A percentile compares a stretch with the other conserved stretches of the same genome.
Conservation (phyloP, 2,888 invertebrate species). For the Tipula vernalis region DNA sequence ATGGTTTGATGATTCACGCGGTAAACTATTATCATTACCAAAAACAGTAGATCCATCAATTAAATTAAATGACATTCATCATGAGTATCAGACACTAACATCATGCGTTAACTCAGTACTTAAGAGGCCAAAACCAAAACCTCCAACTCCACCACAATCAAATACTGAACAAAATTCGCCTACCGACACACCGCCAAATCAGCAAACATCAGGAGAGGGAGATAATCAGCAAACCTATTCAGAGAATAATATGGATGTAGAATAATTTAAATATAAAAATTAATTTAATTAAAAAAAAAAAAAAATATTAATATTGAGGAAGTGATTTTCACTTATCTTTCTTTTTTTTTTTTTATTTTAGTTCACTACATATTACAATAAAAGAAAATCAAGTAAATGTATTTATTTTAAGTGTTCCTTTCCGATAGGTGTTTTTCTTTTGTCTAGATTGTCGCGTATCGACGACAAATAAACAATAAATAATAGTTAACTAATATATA, state of each 20-base stretch:
- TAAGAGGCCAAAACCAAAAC: conserved; percentile 84
- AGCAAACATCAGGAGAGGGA: not conserved
- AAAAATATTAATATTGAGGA: not conserved
- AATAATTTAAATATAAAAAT: conserved; percentile 12
- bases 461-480: not conserved
- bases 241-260: conserved; percentile 22
- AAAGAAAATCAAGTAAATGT: not conserved
- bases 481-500: not conserved
- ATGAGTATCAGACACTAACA: conserved; percentile 51
- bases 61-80: conserved; percentile 64
- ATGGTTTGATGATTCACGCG: conserved; percentile 72
- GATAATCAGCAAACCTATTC: not conserved
- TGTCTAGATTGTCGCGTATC: not conserved
- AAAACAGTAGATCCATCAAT: conserved; percentile 63
- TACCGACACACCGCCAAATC: conserved; percentile 16
- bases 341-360: not conserved
- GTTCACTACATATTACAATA: not conserved
- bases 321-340: not conserved
- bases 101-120: conserved; percentile 56
- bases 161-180: conserved; percentile 1
- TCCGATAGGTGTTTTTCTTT: not conserved
- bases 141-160: conserved; percentile 44
- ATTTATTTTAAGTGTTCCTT: conserved; percentile 4
- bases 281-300: not conserved
- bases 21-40: conserved; percentile 48